Evolutionary conservation across 2,797 vertebrate species (phyloP), one percentile per base, ranked within the genome.

Genomic region (Hylomyscus alleni): DNA sequence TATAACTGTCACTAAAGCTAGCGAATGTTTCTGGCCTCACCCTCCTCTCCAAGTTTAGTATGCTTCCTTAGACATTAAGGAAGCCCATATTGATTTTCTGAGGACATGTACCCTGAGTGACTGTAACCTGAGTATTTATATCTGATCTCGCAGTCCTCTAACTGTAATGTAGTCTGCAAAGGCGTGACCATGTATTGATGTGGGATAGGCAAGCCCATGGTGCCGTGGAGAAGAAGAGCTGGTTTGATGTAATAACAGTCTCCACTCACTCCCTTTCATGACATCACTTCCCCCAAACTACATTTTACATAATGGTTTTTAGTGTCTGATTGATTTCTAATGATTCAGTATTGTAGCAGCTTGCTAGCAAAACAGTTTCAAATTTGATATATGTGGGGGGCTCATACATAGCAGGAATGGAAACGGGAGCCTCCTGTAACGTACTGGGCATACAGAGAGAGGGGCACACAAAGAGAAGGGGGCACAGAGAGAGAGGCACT

Each of bases 11-110:
- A 0, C 58, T 40, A 69, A 96, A 80, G 87, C 47, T 78, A 1
- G 91, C 96, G 90, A 88, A 54, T 60, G 92, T 98, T 98, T 98
- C 97, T 98, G 97, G 98, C 95, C 96, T 88, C 93, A 90, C 76
- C 94, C 91, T 94, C 96, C 81, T 97, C 78, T 77, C 80, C 50
- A 44, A 31, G 22, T 40, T 44, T 31, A 47, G 22, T 29, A 0
- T 60, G 3, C 72, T 85, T 87, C 86, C 89, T 78, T 90, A 60
- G 60, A 52, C 11, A 9, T 0, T 5, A 34, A 40, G 72, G 60
- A 37, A 60, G n/a, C 77, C n/a, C 29, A 24, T 72, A 47, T 40
- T 69, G 40, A 0, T 91, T 76, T 78, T 81, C 29, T 50, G 14
- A 40, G 62, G 50, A 9, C 26, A 65, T 22, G 65, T 62, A 34